Evolutionary conservation across 2,888 invertebrate genomes (phyloP), one percentile per base, ranked within the genome.

Genomic region (Nematopogon swammerdamellus): DNA sequence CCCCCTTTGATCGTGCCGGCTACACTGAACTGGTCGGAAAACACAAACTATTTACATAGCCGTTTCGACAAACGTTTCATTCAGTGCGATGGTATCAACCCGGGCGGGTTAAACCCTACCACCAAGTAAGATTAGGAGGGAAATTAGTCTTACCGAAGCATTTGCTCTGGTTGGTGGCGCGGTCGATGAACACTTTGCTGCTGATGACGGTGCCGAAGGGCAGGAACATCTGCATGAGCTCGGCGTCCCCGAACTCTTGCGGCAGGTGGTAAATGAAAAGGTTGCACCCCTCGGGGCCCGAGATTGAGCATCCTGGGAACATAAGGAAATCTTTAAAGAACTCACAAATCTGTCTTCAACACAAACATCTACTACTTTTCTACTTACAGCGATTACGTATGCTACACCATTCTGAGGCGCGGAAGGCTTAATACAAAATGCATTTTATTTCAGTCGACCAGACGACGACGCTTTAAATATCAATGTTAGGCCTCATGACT

Each of bases 191-290:
- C 63, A 99, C 99, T 86, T 99, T 99, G 79, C 98, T 97, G 83
- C 96, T 97, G 83, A 99, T 97, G 70, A 99, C 97, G 79, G 95
- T 97, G 64, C 99, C 99, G 75, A 99, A 99, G 56, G 98, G 97
- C 74, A 97, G 86, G 82, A 99, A 99, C 98, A 99, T 98, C 85
- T 98, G 97, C 90, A 97, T 97, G 70, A 99, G 88, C 81, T 99
- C 99, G 55, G 92, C 90, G 75, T 99, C 99, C 52, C 98, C 98
- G 72, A 99, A 99, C 83, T 99, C 99, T 83, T 98, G 98, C 60
- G 99, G 99, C 82, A 99, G 89, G 84, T 99, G 99, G 85, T 99
- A 99, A 83, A 99, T 99, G 87, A 99, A 99, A 65, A 99, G 88
- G 82, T 99, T 99, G 85, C 98, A 98, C 71, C 98, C 99, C 84